These are phyloP conservation scores for Lucilia cuprina DNA, from an alignment of 1,140 invertebrate species.

Conservation along the genomic window DNA sequence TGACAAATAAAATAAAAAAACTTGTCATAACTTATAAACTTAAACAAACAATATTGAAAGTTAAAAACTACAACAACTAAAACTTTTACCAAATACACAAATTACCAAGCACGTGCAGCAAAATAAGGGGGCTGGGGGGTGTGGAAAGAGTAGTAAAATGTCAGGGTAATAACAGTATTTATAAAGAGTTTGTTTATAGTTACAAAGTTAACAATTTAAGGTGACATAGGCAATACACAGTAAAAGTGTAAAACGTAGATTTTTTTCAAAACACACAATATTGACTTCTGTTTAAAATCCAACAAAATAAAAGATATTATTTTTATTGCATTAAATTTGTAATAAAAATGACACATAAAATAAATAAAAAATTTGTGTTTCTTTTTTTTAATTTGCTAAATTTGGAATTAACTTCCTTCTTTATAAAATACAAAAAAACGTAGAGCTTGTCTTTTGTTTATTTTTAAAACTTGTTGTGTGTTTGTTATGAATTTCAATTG, in stretches of 20 bases:
- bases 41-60: background rate
- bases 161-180: background rate
- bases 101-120: background rate
- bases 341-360: conserved; percentile 1
- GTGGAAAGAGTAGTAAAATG: no score
- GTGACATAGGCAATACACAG: no score
- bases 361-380: background rate
- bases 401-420: conserved; percentile 2
- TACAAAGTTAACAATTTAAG: background rate
- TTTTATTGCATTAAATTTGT: background rate
- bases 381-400: background rate
- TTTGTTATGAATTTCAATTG: background rate
- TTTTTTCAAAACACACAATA: no score
- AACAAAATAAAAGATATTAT: background rate
- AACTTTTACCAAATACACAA: conserved; percentile 5
- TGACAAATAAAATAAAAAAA: background rate
- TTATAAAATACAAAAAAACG: background rate
- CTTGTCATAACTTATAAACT: background rate
- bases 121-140: no score
- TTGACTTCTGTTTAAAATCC: no score
- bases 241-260: no score
- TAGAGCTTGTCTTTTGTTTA: background rate
- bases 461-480: background rate
- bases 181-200: background rate
- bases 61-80: background rate